Conservation (phyloP, 2,888 invertebrate species). For the Lycocerus yunnanus region DNA sequence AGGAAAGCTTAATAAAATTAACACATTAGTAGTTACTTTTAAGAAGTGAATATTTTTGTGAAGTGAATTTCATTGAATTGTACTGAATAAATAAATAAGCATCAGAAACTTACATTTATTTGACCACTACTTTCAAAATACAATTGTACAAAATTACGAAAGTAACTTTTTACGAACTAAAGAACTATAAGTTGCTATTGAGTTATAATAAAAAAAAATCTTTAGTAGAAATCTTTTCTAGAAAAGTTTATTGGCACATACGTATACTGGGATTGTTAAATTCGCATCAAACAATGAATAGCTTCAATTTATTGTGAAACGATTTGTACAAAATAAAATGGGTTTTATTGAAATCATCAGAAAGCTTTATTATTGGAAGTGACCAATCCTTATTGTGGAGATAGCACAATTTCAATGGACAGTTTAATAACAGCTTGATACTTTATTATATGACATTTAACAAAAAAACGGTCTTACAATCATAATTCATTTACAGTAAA, state of each 20-base stretch:
- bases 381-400: background rate
- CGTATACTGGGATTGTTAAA: background rate
- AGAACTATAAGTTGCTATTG: too few species aligned
- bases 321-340: background rate
- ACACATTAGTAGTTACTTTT: too few species aligned
- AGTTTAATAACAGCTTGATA: background rate
- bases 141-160: background rate
- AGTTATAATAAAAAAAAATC: too few species aligned
- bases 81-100: too few species aligned
- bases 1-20: too few species aligned
- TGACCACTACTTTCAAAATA: too few species aligned
- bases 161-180: too few species aligned
- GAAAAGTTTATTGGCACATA: background rate
- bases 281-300: background rate
- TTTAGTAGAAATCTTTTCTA: background rate
- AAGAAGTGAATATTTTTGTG: too few species aligned
- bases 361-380: background rate
- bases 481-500: background rate
- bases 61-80: too few species aligned
- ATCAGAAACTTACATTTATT: too few species aligned
- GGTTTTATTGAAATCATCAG: background rate
- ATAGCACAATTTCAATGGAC: background rate
- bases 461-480: background rate
- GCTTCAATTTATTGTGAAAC: background rate
- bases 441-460: background rate